phyloP scores from a whole-genome alignment of 2,888 invertebrate species.

The Neoascia interrupta region DNA sequence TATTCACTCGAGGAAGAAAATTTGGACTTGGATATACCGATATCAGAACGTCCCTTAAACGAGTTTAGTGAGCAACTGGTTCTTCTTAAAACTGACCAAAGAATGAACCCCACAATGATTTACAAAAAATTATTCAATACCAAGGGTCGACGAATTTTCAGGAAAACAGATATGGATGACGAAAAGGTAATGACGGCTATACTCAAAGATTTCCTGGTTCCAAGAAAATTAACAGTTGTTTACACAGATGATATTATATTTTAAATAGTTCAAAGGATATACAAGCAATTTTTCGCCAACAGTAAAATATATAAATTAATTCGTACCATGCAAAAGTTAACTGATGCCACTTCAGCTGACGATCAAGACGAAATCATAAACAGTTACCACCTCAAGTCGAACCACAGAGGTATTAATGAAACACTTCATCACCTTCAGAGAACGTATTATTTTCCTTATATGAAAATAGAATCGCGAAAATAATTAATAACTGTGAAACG shows the following conservation, averaged over 20 bases:
- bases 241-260: slow-evolving; percentile 15
- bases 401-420: slow-evolving; percentile 66
- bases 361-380: slow-evolving; percentile 66
- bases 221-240: slow-evolving; percentile 26
- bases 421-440: slow-evolving; percentile 60
- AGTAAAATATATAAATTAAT: slow-evolving; percentile 8
- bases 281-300: background rate
- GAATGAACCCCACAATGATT: background rate
- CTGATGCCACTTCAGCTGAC: slow-evolving; percentile 12
- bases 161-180: background rate
- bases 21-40: slow-evolving; percentile 14
- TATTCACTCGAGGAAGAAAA: slow-evolving; percentile 32
- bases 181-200: slow-evolving; percentile 1
- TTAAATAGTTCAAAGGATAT: slow-evolving; percentile 18
- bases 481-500: slow-evolving; percentile 54
- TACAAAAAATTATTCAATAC: background rate
- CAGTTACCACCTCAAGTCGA: slow-evolving; percentile 57
- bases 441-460: slow-evolving; percentile 61
- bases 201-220: slow-evolving; percentile 11
- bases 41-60: slow-evolving; percentile 42
- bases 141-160: slow-evolving; percentile 6
- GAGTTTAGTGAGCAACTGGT: slow-evolving; percentile 43
- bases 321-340: slow-evolving; percentile 4
- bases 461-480: slow-evolving; percentile 68
- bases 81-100: slow-evolving; percentile 9